Base-by-base conservation (phyloP, 2,888 invertebrate species). In the Theretra japonica region DNA sequence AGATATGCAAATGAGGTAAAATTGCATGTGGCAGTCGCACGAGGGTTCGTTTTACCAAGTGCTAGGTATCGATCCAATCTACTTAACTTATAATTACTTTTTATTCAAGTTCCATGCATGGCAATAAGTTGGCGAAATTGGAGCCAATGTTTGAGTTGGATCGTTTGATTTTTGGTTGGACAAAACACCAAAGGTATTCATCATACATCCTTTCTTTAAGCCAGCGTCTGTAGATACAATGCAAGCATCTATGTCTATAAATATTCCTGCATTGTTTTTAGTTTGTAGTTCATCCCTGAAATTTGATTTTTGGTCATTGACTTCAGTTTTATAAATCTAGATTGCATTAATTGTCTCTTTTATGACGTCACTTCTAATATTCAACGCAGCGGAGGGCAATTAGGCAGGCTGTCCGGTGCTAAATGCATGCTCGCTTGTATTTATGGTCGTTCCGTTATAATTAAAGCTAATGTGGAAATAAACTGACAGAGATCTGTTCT, bases 1-100 rank as follows among this genome's bases (percentile, higher is more conserved):
- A 88, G 87, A 88, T 87, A 88, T 88, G 89, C 83, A 85, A 86
- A 74, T 70, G 33, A 70, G 73, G 75, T 74, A 80, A 84, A 82
- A 85, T 85, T 83, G 83, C 83, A 87, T 86, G 85, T 82, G 81
- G 78, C 79, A 77, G 76, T 75, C 77, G 78, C 84, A 82, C 78
- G 78, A 79, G 77, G 75, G 75, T 73, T 75, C 79, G 75, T 77
- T 78, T 78, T 76, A 78, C 77, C 75, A 77, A 75, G 77, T 79
- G 78, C 79, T 75, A 23, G 23, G 65, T 41, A 62, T 41, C 11
- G 41, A 4, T 23, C 23, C 58, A 58, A 58, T 58, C 65, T 65
- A 65, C 65, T 48, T 23, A 65, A 11, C 23, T 65, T 65, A 48
- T 48, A 65, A 65, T 65, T 65, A 65, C 15, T 21, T 41, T 65